Conservation (phyloP, 2,888 invertebrate species). For the Cryptophagus acutangulus region DNA sequence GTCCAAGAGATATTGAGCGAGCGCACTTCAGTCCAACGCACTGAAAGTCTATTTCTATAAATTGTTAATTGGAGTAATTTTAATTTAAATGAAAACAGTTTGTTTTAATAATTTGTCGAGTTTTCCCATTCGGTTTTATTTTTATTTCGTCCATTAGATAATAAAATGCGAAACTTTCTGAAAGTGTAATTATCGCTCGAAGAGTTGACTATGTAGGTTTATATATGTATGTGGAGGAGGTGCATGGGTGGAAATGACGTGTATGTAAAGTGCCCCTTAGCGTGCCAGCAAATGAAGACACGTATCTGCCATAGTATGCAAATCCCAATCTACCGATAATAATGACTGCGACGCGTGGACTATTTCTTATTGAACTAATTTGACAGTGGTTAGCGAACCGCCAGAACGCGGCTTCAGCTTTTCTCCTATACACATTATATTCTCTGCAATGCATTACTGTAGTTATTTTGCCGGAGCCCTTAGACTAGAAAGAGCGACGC, state of each 20-base stretch:
- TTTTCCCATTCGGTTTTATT: too few species aligned
- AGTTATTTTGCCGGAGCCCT: not conserved
- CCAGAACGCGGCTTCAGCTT: slow-evolving; percentile 38
- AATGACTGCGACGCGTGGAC: slow-evolving; percentile 51
- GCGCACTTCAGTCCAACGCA: too few species aligned
- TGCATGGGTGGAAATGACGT: slow-evolving; percentile 9
- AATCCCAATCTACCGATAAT: slow-evolving; percentile 47
- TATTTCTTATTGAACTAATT: slow-evolving; percentile 53
- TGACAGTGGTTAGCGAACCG: slow-evolving; percentile 43
- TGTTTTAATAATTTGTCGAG: too few species aligned
- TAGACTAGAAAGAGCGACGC: too few species aligned
- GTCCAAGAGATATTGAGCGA: too few species aligned
- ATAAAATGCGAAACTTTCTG: too few species aligned
- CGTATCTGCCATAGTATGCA: slow-evolving; percentile 42
- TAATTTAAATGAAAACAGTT: too few species aligned
- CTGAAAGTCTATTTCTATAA: too few species aligned
- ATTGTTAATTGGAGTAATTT: too few species aligned
- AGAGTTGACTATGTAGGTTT: too few species aligned
- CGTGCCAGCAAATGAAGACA: slow-evolving; percentile 43
- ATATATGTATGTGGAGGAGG: too few species aligned
- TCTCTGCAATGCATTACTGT: slow-evolving; percentile 31
- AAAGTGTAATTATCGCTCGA: slow-evolving; percentile 20
- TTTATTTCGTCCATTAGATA: too few species aligned
- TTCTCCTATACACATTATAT: slow-evolving; percentile 38
- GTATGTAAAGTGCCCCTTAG: slow-evolving; percentile 42